These are phyloP conservation scores for Tryphoninae sp. DNA, from an alignment of 2,888 invertebrate species.

Conservation along the genomic window DNA sequence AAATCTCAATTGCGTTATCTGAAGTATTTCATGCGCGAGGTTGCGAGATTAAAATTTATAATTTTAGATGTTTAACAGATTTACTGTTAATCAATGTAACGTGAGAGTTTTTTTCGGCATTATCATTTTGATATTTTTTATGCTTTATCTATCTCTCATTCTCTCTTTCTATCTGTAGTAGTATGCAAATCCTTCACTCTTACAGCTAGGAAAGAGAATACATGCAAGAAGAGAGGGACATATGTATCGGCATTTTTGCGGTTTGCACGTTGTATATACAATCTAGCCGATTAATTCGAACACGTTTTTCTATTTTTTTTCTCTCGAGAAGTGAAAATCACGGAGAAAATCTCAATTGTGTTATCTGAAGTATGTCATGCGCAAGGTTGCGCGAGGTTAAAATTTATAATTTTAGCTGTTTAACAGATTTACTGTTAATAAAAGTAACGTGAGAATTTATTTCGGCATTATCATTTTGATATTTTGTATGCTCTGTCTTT, in stretches of 20 bases:
- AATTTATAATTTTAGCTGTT: slow-evolving; percentile 6
- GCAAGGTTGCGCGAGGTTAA: slow-evolving; percentile 12
- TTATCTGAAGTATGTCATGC: slow-evolving; percentile 22
- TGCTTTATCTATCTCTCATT: not conserved
- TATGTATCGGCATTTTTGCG: slow-evolving; percentile 44
- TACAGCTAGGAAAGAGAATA: slow-evolving; percentile 23
- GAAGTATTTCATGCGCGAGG: slow-evolving; percentile 24
- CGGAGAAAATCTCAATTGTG: slow-evolving; percentile 9
- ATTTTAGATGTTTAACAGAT: not conserved
- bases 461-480: not conserved
- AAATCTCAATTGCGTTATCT: slow-evolving; percentile 4
- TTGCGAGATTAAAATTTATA: slow-evolving; percentile 21
- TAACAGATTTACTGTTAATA: not conserved
- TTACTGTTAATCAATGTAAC: too few relatives aligned
- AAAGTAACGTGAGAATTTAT: too few relatives aligned
- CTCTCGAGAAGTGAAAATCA: slow-evolving; percentile 8
- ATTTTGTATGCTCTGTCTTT: not conserved
- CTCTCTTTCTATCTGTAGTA: not conserved
- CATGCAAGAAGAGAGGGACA: not conserved
- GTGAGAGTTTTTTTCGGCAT: too few relatives aligned
- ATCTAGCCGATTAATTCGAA: slow-evolving; percentile 52
- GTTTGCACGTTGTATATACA: slow-evolving; percentile 18
- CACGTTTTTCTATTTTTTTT: slow-evolving; percentile 8
- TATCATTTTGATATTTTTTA: not conserved
- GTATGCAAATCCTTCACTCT: slow-evolving; percentile 17